Conservation (phyloP, 1,140 invertebrate genomes). For the Habropoda laboriosa region DNA sequence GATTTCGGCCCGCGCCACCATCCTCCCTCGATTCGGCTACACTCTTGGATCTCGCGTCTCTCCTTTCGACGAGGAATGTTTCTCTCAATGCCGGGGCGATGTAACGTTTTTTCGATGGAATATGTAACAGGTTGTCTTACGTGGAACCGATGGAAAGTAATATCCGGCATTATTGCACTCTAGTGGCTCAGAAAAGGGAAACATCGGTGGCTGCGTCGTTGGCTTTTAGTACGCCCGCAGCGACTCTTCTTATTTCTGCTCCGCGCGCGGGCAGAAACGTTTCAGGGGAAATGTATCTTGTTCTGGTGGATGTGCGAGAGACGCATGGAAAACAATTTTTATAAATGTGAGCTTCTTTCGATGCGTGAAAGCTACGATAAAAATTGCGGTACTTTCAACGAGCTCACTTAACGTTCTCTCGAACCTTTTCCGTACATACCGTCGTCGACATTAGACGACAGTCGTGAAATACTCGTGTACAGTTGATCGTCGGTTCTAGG, state of each 20-base stretch:
- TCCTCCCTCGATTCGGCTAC: no score
- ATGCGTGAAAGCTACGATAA: no score
- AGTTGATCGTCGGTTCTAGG: no score
- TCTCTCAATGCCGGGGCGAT: conserved; percentile 47
- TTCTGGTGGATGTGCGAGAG: neutral
- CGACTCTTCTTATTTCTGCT: neutral
- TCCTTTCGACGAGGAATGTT: conserved; percentile 23
- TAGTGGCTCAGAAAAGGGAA: conserved; percentile 14
- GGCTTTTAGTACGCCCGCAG: conserved; percentile 22
- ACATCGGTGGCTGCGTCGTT: neutral
- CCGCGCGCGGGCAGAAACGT: no score
- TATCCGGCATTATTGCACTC: conserved; percentile 52
- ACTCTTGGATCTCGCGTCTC: no score
- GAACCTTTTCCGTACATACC: no score
- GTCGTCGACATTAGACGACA: no score
- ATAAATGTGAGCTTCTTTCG: neutral
- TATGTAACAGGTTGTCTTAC: conserved; percentile 63
- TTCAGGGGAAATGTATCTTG: neutral
- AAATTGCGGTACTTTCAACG: neutral
- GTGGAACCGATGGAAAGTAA: conserved; percentile 52
- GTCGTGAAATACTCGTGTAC: no score
- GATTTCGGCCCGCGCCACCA: no score
- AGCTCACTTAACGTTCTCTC: no score
- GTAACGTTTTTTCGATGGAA: conserved; percentile 58
- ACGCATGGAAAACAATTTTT: neutral